These are phyloP conservation scores for Atrichornis clamosus DNA, from an alignment of 2,113 vertebrate genomes.

Conservation along the genomic window DNA sequence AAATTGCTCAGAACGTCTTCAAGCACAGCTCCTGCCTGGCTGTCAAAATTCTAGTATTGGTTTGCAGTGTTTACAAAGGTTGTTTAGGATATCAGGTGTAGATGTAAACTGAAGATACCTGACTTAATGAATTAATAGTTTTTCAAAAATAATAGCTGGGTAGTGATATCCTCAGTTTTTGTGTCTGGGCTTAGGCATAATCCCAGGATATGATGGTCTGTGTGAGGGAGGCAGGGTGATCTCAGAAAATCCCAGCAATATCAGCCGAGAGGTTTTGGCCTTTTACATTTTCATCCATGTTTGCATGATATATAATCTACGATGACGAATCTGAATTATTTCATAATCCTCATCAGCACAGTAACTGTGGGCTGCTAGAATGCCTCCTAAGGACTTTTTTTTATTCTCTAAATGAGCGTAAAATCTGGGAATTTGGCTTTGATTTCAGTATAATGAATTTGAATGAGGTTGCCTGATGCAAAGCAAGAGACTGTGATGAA, in stretches of 20 bases:
- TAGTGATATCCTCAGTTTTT: neutral
- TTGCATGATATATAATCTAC: neutral
- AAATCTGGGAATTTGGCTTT: constrained; percentile 12
- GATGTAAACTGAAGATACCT: neutral
- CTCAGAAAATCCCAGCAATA: neutral
- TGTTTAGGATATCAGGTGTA: neutral
- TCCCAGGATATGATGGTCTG: neutral
- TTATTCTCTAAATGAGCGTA: neutral
- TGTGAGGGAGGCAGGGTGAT: neutral
- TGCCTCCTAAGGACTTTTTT: neutral
- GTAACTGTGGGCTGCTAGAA: neutral
- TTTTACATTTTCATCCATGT: neutral
- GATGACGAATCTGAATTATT: neutral
- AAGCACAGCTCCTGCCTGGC: neutral
- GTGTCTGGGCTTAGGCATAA: neutral
- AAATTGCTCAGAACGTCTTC: neutral
- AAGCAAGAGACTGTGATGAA: neutral
- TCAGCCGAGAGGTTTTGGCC: neutral
- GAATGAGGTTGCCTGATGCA: neutral
- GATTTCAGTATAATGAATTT: neutral
- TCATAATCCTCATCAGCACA: neutral
- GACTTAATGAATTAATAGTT: neutral
- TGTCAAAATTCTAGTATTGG: neutral
- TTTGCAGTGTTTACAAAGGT: neutral
- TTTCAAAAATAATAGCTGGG: neutral